Conservation (phyloP, 1,140 invertebrate genomes). For the Macrobrachium rosenbergii region DNA sequence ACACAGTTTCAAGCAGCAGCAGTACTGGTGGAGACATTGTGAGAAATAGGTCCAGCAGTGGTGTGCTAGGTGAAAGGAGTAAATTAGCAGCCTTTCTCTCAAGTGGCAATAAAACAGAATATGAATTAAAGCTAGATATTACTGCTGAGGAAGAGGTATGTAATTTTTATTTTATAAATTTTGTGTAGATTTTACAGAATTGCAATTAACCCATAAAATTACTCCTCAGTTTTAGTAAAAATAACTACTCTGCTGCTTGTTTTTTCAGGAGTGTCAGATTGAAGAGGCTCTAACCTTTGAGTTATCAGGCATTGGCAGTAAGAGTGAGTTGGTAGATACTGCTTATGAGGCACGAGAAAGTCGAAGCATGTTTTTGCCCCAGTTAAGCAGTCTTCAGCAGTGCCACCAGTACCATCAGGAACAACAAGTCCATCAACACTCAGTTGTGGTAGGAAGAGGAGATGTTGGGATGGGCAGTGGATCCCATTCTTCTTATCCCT, state of each 20-base stretch:
- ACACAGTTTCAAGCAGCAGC: background rate
- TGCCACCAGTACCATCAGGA: conserved; percentile 16
- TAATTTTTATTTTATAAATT: background rate
- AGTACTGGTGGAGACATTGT: conserved; percentile 31
- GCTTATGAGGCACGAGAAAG: conserved; percentile 51
- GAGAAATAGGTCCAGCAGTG: conserved; percentile 31
- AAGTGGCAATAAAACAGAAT: conserved; percentile 43
- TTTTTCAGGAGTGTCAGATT: conserved; percentile 47
- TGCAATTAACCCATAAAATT: background rate
- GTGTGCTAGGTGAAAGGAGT: conserved; percentile 43
- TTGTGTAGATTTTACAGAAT: background rate
- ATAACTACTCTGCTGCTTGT: background rate
- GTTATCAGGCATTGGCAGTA: conserved; percentile 15
- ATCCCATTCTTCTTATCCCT: background rate
- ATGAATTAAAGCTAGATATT: conserved; percentile 59
- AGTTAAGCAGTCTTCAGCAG: background rate
- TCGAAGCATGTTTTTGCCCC: conserved; percentile 3
- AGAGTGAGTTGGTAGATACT: conserved; percentile 35
- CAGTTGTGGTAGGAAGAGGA: conserved; percentile 42
- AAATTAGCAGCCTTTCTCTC: conserved; percentile 50
- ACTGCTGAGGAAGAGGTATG: conserved; percentile 54
- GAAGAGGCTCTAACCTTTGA: conserved; percentile 47
- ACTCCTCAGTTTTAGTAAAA: background rate
- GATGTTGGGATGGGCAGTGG: background rate
- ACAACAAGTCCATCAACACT: conserved; percentile 31